A percentile compares a stretch with the other conserved stretches of the same genome.
These are phyloP conservation scores for Sebastes nivosus DNA, from an alignment of 2,797 vertebrate species.

Conservation along the genomic window DNA sequence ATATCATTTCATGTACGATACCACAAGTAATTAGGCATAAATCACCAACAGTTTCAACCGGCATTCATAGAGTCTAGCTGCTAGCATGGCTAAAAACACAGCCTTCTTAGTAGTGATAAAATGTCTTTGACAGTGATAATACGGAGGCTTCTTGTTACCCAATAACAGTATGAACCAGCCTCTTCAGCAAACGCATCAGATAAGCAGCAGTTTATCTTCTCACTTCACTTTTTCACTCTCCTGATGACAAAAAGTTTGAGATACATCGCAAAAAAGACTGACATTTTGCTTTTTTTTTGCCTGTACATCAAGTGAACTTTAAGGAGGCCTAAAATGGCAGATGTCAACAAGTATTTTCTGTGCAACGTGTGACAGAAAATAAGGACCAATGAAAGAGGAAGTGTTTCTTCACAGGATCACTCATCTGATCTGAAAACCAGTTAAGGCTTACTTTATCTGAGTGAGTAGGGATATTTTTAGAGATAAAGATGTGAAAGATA, in stretches of 20 bases:
- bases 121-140: not conserved
- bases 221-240: not conserved
- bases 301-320: not conserved
- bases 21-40: not conserved
- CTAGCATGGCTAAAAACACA: too few relatives aligned
- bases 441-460: not conserved
- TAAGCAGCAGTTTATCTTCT: not conserved
- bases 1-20: not conserved
- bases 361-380: not conserved
- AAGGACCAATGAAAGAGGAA: conserved; percentile 58
- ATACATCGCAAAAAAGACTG: not conserved
- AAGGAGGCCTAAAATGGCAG: conserved; percentile 3
- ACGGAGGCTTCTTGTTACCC: not conserved
- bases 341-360: not conserved
- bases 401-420: conserved; percentile 32
- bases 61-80: not conserved
- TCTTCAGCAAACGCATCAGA: not conserved
- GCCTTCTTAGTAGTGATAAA: not conserved
- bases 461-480: not conserved
- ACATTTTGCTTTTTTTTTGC: not conserved
- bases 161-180: not conserved
- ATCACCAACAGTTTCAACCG: not conserved
- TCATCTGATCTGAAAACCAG: conserved; percentile 14
- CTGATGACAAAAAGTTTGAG: not conserved
- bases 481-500: not conserved